These are phyloP conservation scores for Oryctolagus cuniculus DNA, from an alignment of 2,113 vertebrate genomes.

Conservation along the genomic window DNA sequence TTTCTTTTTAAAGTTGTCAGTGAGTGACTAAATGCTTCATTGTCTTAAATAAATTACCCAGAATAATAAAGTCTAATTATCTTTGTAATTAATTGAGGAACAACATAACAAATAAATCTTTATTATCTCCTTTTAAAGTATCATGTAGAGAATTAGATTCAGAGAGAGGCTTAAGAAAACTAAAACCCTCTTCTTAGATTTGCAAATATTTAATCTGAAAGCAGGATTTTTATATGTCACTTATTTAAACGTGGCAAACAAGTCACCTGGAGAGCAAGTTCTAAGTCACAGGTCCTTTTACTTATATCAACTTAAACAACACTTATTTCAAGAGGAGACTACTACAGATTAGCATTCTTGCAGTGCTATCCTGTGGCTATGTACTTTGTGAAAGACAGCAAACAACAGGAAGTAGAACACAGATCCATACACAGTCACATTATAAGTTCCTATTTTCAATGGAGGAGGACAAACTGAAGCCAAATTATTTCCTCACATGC, in stretches of 20 bases:
- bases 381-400: slow-evolving; percentile 16
- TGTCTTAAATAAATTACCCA: slow-evolving; percentile 68
- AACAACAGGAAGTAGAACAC: neutral
- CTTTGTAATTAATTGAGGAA: slow-evolving; percentile 67
- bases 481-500: neutral
- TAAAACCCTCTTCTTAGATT: neutral
- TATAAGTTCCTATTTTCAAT: neutral
- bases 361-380: neutral
- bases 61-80: slow-evolving; percentile 59
- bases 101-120: slow-evolving; percentile 46
- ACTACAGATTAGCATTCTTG: slow-evolving; percentile 5
- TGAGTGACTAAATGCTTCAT: slow-evolving; percentile 2
- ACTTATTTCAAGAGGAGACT: neutral
- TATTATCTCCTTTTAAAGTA: neutral
- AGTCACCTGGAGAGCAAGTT: neutral
- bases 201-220: slow-evolving; percentile 44
- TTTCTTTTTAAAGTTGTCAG: slow-evolving; percentile 45
- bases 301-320: slow-evolving; percentile 2
- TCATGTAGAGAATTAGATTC: neutral
- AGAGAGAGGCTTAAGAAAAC: slow-evolving; percentile 1
- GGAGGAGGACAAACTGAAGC: neutral
- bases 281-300: slow-evolving; percentile 28
- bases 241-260: slow-evolving; percentile 51
- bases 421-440: neutral
- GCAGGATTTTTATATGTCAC: neutral